Percentiles rank a stretch among this genome's conserved stretches.
phyloP scores from a whole-genome alignment of 2,797 vertebrate species.

The Malacoraja senta region DNA sequence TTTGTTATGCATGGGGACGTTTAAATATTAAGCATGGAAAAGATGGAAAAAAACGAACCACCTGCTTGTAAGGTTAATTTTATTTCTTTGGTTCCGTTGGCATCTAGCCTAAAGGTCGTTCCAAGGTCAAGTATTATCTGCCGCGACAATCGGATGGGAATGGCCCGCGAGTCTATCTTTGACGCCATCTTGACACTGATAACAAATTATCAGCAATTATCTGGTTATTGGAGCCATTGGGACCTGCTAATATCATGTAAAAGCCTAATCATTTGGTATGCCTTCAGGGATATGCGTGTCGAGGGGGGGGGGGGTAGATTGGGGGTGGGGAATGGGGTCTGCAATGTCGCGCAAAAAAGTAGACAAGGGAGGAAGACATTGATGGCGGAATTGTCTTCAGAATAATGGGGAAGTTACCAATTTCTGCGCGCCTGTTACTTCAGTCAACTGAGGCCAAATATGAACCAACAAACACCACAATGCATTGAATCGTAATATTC shows the following conservation, averaged over 20 bases:
- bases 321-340: background rate
- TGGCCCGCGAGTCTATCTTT: slow-evolving; percentile 47
- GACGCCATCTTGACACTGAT: slow-evolving; percentile 54
- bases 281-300: slow-evolving; percentile 8
- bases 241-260: slow-evolving; percentile 43
- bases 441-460: background rate
- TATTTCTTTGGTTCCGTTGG: slow-evolving; percentile 13
- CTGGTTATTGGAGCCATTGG: slow-evolving; percentile 43
- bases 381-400: background rate
- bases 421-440: background rate
- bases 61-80: slow-evolving; percentile 35
- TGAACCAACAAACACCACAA: background rate
- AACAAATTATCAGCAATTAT: slow-evolving; percentile 55
- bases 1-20: background rate
- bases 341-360: background rate
- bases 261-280: slow-evolving; percentile 26
- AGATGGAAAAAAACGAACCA: background rate
- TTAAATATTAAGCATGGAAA: background rate
- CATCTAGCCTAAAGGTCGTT: slow-evolving; percentile 44
- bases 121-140: slow-evolving; percentile 50
- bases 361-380: background rate
- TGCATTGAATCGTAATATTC: background rate
- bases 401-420: background rate
- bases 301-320: background rate
- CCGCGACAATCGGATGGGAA: slow-evolving; percentile 48